Evolutionary conservation across 2,888 invertebrate species (phyloP).

Genomic region (Stratiomys singularior): DNA sequence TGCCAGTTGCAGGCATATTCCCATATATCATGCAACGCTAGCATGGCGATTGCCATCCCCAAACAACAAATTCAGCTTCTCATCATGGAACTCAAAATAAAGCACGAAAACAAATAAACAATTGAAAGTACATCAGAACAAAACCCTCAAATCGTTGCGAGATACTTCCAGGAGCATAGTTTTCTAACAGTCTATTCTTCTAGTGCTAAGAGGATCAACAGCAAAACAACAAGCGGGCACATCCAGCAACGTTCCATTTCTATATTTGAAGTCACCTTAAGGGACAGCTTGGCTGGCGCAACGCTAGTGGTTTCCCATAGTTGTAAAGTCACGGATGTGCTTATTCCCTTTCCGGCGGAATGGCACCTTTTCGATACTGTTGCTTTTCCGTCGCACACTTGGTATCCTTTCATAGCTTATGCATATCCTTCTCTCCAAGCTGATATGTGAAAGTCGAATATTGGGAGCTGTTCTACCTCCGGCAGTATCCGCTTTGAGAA

Average conservation of each 20-base stretch:
- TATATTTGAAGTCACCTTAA: constrained; percentile 29
- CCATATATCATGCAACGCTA: background rate
- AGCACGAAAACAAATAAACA: background rate
- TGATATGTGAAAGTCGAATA: constrained; percentile 27
- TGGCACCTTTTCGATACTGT: constrained; percentile 33
- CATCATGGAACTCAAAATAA: background rate
- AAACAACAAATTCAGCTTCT: background rate
- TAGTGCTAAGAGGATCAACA: constrained; percentile 46
- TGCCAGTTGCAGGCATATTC: no score
- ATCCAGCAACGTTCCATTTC: background rate
- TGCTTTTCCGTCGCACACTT: constrained; percentile 27
- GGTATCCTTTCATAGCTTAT: constrained; percentile 44
- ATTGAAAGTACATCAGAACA: background rate
- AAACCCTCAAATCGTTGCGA: background rate
- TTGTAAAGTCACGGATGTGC: constrained; percentile 17
- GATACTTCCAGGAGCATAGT: background rate
- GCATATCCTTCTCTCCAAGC: constrained; percentile 48
- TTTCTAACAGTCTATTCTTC: background rate
- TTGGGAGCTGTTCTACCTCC: constrained; percentile 31
- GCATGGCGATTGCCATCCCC: background rate
- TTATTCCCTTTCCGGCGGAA: constrained; percentile 28
- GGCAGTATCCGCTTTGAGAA: constrained; percentile 29
- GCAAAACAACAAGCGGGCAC: constrained; percentile 39
- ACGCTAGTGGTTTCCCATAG: constrained; percentile 1
- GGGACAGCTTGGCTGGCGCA: constrained; percentile 40